These are phyloP conservation scores for Lycopodina hypogea DNA, from an alignment of 37 sponge, comb jelly and placozoan species.

Conservation along the genomic window DNA sequence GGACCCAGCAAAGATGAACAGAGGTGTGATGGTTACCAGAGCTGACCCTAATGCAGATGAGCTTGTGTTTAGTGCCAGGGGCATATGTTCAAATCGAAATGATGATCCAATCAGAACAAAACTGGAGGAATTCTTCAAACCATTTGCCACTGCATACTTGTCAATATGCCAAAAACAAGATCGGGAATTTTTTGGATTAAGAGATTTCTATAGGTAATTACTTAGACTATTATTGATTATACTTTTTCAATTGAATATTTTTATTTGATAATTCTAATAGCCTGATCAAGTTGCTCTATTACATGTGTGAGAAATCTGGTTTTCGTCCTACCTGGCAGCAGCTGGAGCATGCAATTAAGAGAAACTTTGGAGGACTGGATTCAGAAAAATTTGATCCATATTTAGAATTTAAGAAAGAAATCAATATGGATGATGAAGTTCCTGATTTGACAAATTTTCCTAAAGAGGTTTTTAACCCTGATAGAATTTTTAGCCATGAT, in stretches of 20 bases:
- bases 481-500: background rate
- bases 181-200: conserved; percentile 80
- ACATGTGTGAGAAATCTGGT: conserved; percentile 51
- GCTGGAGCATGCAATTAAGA: conserved; percentile 72
- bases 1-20: conserved; percentile 94
- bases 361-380: conserved; percentile 88
- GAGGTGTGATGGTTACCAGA: conserved; percentile 84
- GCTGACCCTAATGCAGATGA: conserved; percentile 68
- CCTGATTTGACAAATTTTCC: conserved; percentile 18
- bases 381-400: conserved; percentile 41
- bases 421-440: background rate
- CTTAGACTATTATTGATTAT: background rate
- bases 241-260: background rate
- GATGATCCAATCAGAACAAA: conserved; percentile 40
- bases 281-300: conserved; percentile 88
- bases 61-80: conserved; percentile 66
- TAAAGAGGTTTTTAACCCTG: conserved; percentile 6
- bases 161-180: conserved; percentile 42
- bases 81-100: conserved; percentile 58
- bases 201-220: conserved; percentile 89
- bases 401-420: conserved; percentile 12
- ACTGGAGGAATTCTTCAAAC: conserved; percentile 37
- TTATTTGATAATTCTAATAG: conserved; percentile 21
- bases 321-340: conserved; percentile 44
- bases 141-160: conserved; percentile 59